Conservation (phyloP, 2,888 invertebrate genomes). For the Dasypolia templi region DNA sequence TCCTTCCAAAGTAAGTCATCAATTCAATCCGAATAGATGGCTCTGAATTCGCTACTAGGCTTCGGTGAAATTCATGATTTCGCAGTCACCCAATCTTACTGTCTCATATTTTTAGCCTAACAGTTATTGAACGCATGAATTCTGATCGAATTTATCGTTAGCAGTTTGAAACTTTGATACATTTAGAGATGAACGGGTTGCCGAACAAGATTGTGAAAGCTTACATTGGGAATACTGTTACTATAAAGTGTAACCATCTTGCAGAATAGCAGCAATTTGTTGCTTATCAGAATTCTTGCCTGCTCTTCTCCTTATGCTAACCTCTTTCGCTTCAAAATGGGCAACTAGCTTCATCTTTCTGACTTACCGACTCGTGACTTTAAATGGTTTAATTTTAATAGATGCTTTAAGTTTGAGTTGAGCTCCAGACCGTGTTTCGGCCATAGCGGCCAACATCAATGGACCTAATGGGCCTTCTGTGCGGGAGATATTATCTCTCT, state of each 20-base stretch:
- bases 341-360: neutral
- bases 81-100: conserved; percentile 69
- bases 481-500: no score
- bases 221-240: neutral
- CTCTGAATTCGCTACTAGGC: conserved; percentile 25
- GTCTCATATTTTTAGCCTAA: conserved; percentile 76
- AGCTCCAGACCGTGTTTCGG: no score
- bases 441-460: no score
- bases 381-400: neutral
- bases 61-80: conserved; percentile 53
- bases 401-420: neutral
- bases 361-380: no score
- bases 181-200: conserved; percentile 44
- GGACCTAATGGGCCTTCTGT: no score
- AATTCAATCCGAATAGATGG: conserved; percentile 35
- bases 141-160: conserved; percentile 76
- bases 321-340: neutral
- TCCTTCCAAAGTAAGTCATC: conserved; percentile 28
- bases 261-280: neutral
- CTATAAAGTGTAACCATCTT: no score
- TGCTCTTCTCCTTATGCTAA: neutral
- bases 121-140: conserved; percentile 78
- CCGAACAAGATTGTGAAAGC: neutral
- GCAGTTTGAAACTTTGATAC: conserved; percentile 60
- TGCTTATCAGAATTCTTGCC: neutral